Evolutionary conservation across 1,140 invertebrate genomes (phyloP).

Genomic region (Neelides sp.): DNA sequence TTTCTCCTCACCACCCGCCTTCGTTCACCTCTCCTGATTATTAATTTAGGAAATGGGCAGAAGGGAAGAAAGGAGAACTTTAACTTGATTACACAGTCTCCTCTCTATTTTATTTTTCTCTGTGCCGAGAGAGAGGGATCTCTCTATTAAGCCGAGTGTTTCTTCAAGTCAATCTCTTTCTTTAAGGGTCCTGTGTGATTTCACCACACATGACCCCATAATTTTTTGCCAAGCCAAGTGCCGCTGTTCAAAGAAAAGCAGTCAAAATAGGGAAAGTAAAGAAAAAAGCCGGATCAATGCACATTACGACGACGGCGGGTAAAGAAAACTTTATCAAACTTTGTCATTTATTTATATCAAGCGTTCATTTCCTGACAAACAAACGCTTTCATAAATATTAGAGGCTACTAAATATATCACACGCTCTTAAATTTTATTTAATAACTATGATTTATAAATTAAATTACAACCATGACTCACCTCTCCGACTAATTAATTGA

Average conservation of each 20-base stretch:
- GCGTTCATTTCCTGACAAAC: neutral
- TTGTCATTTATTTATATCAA: neutral
- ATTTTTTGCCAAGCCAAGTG: too few relatives aligned
- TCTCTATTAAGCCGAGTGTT: constrained; percentile 1
- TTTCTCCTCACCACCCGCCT: constrained; percentile 4
- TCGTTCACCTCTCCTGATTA: neutral
- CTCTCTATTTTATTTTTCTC: neutral
- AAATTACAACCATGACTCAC: too few relatives aligned
- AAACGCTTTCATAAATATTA: too few relatives aligned
- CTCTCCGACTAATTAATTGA: too few relatives aligned
- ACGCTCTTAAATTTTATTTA: too few relatives aligned
- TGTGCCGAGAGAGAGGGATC: neutral
- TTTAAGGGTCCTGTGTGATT: too few relatives aligned
- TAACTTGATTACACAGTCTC: too few relatives aligned
- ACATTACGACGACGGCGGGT: constrained; percentile 25
- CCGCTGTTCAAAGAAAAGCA: constrained; percentile 20
- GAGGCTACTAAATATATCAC: too few relatives aligned
- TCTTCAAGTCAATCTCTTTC: constrained; percentile 7
- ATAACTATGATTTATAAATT: too few relatives aligned
- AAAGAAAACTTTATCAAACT: constrained; percentile 4
- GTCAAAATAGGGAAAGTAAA: constrained; percentile 32
- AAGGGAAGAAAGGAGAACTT: too few relatives aligned
- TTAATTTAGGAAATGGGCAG: neutral
- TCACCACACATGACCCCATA: too few relatives aligned
- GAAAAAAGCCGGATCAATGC: constrained; percentile 31